Percentiles rank a stretch among this genome's conserved stretches.
phyloP scores from a whole-genome alignment of 2,797 vertebrate genomes.

The Delichon dasypus region DNA sequence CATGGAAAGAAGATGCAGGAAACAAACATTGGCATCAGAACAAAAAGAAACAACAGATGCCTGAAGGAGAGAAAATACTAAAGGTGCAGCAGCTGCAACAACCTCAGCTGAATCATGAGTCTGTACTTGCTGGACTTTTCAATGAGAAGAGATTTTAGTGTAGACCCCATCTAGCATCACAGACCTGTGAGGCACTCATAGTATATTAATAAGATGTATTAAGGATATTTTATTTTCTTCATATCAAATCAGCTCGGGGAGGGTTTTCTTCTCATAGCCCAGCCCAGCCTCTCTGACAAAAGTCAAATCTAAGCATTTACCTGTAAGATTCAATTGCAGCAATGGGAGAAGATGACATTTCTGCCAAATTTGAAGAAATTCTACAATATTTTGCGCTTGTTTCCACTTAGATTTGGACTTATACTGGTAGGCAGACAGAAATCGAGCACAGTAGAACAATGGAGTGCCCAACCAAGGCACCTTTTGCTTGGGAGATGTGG shows the following conservation, averaged over 20 bases:
- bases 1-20: background rate
- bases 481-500: background rate
- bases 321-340: background rate
- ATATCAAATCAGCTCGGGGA: background rate
- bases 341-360: background rate
- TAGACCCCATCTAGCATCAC: background rate
- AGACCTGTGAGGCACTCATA: background rate
- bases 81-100: background rate
- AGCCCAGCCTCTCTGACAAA: background rate
- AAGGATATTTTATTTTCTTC: background rate
- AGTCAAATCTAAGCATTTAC: background rate
- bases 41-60: background rate
- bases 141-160: background rate
- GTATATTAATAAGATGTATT: background rate
- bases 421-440: background rate
- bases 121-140: background rate
- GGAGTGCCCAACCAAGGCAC: background rate
- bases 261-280: background rate
- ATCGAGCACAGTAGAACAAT: background rate
- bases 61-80: background rate
- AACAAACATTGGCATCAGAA: background rate
- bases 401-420: background rate
- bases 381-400: background rate
- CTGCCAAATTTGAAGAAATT: background rate
- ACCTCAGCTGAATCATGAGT: background rate